These are phyloP conservation scores for Listronotus bonariensis DNA, from an alignment of 1,140 invertebrate genomes.

Conservation along the genomic window DNA sequence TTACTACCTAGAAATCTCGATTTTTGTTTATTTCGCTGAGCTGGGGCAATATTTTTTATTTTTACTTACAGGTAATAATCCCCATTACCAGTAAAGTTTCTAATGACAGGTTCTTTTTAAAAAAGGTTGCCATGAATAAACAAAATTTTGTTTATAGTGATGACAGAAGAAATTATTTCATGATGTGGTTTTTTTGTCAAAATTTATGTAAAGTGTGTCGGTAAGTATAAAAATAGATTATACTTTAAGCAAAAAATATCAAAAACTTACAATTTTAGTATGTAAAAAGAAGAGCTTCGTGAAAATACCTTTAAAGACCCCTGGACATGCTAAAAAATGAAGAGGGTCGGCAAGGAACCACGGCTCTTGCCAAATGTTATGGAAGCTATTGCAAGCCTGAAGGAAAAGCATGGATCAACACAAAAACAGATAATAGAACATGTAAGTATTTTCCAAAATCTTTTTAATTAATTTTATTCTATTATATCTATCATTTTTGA, in stretches of 20 bases:
- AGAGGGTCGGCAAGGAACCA: conserved; percentile 23
- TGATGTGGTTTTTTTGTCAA: conserved; percentile 11
- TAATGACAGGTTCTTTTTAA: too few relatives aligned
- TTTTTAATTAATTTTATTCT: too few relatives aligned
- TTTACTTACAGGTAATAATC: too few relatives aligned
- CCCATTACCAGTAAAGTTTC: too few relatives aligned
- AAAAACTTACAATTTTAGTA: background rate
- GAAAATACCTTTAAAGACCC: background rate
- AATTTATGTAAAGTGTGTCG: conserved; percentile 16
- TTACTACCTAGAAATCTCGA: too few relatives aligned
- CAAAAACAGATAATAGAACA: conserved; percentile 32
- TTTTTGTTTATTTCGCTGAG: too few relatives aligned
- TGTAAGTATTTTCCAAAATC: conserved; percentile 2
- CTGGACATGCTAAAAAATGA: conserved; percentile 15
- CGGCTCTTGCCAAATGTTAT: conserved; percentile 31
- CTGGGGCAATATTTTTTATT: too few relatives aligned
- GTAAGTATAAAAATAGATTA: conserved; percentile 1
- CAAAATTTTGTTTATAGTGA: conserved; percentile 16
- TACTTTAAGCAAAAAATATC: background rate
- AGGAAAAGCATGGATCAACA: conserved; percentile 27
- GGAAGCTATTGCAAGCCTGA: conserved; percentile 34
- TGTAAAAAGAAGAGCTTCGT: background rate
- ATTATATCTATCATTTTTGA: too few relatives aligned
- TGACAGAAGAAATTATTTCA: background rate
- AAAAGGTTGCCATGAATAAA: conserved; percentile 12